phyloP scores from a whole-genome alignment of 2,888 invertebrate species.

The Macrostomum cliftonense region DNA sequence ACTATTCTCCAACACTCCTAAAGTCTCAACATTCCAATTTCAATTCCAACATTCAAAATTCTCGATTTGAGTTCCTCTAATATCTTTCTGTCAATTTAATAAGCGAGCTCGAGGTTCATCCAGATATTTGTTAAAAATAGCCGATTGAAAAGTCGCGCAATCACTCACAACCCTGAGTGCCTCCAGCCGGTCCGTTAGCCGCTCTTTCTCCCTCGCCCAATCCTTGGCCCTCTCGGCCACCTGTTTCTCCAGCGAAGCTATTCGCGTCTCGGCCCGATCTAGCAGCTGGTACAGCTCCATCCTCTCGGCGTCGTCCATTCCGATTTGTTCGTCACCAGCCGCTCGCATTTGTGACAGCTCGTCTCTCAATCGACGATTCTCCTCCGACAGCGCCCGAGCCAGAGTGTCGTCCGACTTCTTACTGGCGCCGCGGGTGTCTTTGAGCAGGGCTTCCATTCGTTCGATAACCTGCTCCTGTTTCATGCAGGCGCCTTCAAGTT shows the following conservation, averaged over 20 bases:
- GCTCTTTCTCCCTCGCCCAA: slow-evolving; percentile 33
- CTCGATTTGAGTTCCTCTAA: too few species aligned
- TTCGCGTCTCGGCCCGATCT: slow-evolving; percentile 27
- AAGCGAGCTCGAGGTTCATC: too few species aligned
- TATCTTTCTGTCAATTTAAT: too few species aligned
- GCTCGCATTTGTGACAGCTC: background rate
- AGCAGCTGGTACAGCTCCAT: slow-evolving; percentile 28
- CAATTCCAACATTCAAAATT: too few species aligned
- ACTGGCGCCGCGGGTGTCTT: slow-evolving; percentile 16
- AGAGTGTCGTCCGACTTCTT: background rate
- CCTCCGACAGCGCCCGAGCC: slow-evolving; percentile 9
- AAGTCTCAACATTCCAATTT: too few species aligned
- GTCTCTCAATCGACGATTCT: background rate
- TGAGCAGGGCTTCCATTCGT: slow-evolving; percentile 26
- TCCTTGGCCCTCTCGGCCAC: slow-evolving; percentile 26
- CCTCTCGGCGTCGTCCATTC: slow-evolving; percentile 19
- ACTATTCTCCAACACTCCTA: too few species aligned
- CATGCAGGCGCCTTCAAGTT: slow-evolving; percentile 26
- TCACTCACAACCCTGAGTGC: too few species aligned
- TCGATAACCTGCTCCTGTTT: slow-evolving; percentile 33
- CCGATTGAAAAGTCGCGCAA: too few species aligned
- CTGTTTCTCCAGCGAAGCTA: slow-evolving; percentile 31
- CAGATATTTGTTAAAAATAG: too few species aligned
- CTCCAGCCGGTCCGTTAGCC: slow-evolving; percentile 17
- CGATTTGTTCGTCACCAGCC: background rate